These are phyloP conservation scores for Neoarius graeffei DNA, from an alignment of 2,113 vertebrate genomes.

Conservation along the genomic window DNA sequence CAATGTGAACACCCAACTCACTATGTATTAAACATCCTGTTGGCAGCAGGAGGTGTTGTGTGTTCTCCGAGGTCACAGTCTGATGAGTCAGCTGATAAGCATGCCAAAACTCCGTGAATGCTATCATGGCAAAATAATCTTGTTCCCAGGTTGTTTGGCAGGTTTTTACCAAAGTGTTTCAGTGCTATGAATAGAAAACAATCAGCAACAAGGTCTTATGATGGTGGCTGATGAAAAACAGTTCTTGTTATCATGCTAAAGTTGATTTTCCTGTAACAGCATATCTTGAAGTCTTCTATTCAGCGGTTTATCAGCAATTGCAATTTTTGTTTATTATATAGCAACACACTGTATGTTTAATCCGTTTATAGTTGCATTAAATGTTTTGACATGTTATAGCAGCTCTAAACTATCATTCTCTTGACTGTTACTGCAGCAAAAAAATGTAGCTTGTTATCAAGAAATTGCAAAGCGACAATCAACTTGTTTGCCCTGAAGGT, in stretches of 20 bases:
- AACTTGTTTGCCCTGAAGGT: background rate
- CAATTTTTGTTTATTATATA: background rate
- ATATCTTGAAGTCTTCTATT: background rate
- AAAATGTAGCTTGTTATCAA: background rate
- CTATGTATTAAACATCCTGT: conserved; percentile 10
- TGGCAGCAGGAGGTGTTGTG: background rate
- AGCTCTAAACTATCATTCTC: background rate
- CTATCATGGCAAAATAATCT: background rate
- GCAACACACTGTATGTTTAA: background rate
- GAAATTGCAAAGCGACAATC: too few relatives aligned
- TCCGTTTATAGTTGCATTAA: background rate
- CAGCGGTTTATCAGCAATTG: background rate
- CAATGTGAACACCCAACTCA: background rate
- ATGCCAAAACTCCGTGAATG: background rate
- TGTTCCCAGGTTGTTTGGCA: background rate
- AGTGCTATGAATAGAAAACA: background rate
- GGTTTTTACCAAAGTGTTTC: background rate
- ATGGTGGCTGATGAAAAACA: background rate
- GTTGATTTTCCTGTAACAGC: background rate
- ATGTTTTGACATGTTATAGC: background rate
- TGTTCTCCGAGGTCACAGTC: background rate
- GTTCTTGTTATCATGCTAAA: background rate
- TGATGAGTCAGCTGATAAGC: conserved; percentile 12
- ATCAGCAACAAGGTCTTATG: background rate
- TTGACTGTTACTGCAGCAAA: background rate